Evolutionary conservation across 2,888 invertebrate species (phyloP), one percentile per base, ranked within the genome.

Genomic region (Diaprepes abbreviatus): DNA sequence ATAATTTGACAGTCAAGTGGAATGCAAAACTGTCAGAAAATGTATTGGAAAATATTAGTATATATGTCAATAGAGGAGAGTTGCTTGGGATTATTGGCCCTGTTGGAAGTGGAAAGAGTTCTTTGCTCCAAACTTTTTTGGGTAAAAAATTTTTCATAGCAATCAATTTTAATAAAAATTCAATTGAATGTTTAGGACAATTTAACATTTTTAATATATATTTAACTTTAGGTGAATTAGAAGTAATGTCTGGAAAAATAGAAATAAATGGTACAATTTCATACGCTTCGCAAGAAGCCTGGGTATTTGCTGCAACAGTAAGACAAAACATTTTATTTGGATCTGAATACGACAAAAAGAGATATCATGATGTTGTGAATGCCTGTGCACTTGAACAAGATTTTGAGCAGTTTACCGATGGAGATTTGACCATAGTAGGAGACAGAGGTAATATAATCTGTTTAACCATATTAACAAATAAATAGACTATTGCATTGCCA

Each of bases 291-390:
- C 95, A 95, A 83, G 93, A 95, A 80, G 89, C 96, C 5, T 96
- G 96, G 96, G 88, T 93, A 0, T 93, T 92, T 80, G 90, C 90
- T 0, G 89, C 89, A 14, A 91, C 92, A 0, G 88, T 96, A 0
- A 86, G 92, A 55, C 93, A 95, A 79, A 96, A 96, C 83, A 94
- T 96, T 76, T 82, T 93, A n/a, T 96, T 96, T 82, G 95, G 95
- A 0, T 84, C 88, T 73, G 85, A 87, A 0, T 92, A 86, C 79
- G 87, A 90, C 71, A 85, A 87, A 55, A 86, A 86, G 62, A 87
- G 89, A 78, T 91, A 91, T 75, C 81, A 84, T 31, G 81, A 83
- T 35, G 89, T 90, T 0, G 86, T 91, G 3, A 85, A 86, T 76
- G 91, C 89, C 0, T 92, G 92, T 79, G 90, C 91, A 2, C 85